Evolutionary conservation across 2,113 vertebrate species (phyloP), one percentile per base, ranked within the genome.

Genomic region (Seriola quinqueradiata): DNA sequence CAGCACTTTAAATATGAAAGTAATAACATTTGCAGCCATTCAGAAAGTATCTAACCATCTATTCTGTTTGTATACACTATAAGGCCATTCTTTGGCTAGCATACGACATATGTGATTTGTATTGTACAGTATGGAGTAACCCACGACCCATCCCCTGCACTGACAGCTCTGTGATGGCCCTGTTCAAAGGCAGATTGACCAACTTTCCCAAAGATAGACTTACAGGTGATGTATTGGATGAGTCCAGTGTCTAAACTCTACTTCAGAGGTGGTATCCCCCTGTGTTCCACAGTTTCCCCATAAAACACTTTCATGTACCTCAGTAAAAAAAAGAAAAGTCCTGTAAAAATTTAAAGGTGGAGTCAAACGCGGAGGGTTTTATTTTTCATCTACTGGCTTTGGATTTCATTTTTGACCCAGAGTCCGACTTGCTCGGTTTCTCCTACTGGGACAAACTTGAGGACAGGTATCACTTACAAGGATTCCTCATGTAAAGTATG

Each of bases 251-350:
- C 83, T 61, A 57, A 72, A 81, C 59, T 80, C 38, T 25, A 58
- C 87, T 89, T 79, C 83, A 81, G 80, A 82, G 87, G 77, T 91
- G 85, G 70, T 81, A 74, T 81, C 78, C 73, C 79, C 50, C 69
- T n/a, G 52, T 46, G 82, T 91, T 84, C 68, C 61, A 50, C 83
- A 85, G 82, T 44, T 83, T 87, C 76, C 63, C 77, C 85, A 81
- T 86, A 88, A 93, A 93, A 91, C 87, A 87, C 84, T 93, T 91
- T 93, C 79, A 93, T 90, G 83, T 89, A 50, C 64, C 70, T 69
- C 52, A 40, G 68, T 77, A 60, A 84, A 90, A 82, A 28, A 75
- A 48, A 67, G 16, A 81, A 67, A 69, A 57, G 68, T 77, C 77
- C 69, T 50, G 74, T 80, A 52, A 85, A 86, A 89, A 82, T 77